Conservation (phyloP, 2,113 vertebrate species). For the Mobula birostris region DNA sequence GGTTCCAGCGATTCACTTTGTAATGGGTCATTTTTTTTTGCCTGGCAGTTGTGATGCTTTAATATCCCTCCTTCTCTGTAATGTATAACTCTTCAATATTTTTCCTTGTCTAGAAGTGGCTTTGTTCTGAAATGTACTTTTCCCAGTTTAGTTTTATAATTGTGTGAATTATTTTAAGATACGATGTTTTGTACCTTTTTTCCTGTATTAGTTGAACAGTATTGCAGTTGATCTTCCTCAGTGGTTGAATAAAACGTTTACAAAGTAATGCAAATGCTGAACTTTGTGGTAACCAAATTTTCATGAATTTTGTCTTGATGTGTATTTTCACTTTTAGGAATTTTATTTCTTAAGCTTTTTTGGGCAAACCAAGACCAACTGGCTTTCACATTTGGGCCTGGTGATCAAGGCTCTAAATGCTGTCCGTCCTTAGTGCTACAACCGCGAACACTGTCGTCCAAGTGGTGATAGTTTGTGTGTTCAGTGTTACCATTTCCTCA, state of each 20-base stretch:
- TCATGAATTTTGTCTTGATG: neutral
- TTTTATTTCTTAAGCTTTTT: neutral
- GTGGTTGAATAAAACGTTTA: constrained; percentile 37
- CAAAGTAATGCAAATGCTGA: neutral
- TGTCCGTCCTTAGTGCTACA: neutral
- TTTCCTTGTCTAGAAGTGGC: constrained; percentile 23
- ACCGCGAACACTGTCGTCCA: neutral
- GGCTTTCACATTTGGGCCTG: neutral
- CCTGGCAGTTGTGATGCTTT: constrained; percentile 28
- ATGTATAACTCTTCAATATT: constrained; percentile 3
- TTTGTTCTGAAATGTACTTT: constrained; percentile 36
- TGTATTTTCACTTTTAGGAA: neutral
- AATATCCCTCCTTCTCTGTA: neutral
- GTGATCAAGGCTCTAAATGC: neutral
- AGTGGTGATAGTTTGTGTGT: neutral
- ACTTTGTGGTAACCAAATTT: neutral
- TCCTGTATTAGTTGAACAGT: constrained; percentile 34
- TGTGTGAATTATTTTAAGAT: constrained; percentile 38
- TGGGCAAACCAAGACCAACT: no score
- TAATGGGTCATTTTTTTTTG: constrained; percentile 3
- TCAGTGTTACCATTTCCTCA: neutral
- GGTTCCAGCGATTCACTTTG: neutral
- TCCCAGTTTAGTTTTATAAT: constrained; percentile 32
- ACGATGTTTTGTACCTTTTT: constrained; percentile 30
- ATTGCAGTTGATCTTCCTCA: constrained; percentile 31